phyloP scores from a whole-genome alignment of 2,888 invertebrate genomes.

The Rhyacophila evoluta region DNA sequence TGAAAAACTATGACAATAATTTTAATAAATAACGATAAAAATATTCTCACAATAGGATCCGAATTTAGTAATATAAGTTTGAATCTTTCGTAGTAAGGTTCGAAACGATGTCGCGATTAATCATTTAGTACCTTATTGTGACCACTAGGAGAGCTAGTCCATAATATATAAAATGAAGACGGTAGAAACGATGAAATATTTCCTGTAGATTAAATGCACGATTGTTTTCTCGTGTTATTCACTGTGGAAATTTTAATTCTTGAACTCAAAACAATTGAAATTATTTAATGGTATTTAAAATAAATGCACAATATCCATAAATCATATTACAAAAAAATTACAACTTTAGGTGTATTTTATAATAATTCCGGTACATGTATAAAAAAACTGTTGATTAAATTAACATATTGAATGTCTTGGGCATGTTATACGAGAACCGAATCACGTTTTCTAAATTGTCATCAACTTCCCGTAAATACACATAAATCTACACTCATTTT shows the following conservation, averaged over 20 bases:
- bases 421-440: not conserved
- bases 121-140: not conserved
- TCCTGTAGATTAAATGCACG: not conserved
- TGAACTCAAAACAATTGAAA: too few relatives aligned
- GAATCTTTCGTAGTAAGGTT: not conserved
- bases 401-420: not conserved
- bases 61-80: not conserved
- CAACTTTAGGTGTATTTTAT: not conserved
- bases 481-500: not conserved
- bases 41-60: not conserved
- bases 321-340: not conserved
- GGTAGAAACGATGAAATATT: not conserved
- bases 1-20: not conserved
- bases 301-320: not conserved
- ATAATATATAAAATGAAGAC: not conserved
- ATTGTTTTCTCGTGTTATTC: not conserved
- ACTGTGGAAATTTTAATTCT: too few relatives aligned
- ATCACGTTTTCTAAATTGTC: not conserved
- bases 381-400: not conserved
- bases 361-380: not conserved
- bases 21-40: not conserved
- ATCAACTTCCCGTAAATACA: not conserved
- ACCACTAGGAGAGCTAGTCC: not conserved
- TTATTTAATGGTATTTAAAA: not conserved
- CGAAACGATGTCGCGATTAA: not conserved